These are phyloP conservation scores for Colostygia pectinataria DNA, from an alignment of 2,888 invertebrate species.

Conservation along the genomic window DNA sequence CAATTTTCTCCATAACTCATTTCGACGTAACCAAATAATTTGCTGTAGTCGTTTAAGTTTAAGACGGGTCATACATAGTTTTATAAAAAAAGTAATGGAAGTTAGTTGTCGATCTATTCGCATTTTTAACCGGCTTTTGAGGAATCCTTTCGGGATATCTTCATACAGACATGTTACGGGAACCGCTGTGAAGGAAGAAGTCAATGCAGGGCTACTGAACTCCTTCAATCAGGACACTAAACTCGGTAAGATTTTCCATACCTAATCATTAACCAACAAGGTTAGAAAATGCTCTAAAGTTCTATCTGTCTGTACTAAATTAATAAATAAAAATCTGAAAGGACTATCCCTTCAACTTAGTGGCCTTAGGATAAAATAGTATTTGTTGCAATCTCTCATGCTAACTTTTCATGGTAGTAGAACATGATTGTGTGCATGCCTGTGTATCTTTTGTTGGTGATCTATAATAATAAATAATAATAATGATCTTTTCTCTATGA, in stretches of 20 bases:
- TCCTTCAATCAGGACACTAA: conserved; percentile 64
- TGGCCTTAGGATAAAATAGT: too few relatives aligned
- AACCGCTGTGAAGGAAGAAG: conserved; percentile 60
- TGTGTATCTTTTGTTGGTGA: too few relatives aligned
- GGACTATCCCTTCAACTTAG: too few relatives aligned
- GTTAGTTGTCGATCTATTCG: conserved; percentile 54
- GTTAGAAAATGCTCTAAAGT: not conserved
- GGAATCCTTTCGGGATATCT: conserved; percentile 51
- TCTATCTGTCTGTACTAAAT: too few relatives aligned
- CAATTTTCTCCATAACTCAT: too few relatives aligned
- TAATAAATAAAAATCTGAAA: too few relatives aligned
- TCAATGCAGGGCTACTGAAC: conserved; percentile 57
- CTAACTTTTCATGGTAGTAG: too few relatives aligned
- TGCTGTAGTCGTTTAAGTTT: not conserved
- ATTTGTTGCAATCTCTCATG: too few relatives aligned
- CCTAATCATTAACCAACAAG: not conserved
- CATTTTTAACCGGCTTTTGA: conserved; percentile 64
- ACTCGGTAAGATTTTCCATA: too few relatives aligned
- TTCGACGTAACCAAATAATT: not conserved
- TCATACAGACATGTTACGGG: conserved; percentile 54
- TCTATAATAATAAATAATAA: too few relatives aligned
- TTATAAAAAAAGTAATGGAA: conserved; percentile 51
- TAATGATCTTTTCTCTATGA: too few relatives aligned
- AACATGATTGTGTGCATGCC: too few relatives aligned
- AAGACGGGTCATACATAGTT: not conserved